phyloP scores from a whole-genome alignment of 2,113 vertebrate species.

The Nansenia antarctica region DNA sequence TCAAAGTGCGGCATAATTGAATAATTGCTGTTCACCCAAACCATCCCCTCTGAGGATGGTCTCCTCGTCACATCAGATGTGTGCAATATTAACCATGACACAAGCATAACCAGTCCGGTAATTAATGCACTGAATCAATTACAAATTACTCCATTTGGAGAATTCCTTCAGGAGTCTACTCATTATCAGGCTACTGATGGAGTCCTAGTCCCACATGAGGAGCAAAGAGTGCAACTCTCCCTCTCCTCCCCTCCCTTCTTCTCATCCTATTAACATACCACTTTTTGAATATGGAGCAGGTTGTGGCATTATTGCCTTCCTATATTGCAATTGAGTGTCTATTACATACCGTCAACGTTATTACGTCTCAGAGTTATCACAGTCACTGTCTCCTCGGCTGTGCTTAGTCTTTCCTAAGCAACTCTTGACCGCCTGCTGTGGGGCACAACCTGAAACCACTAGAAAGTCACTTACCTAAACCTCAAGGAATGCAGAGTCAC shows the following conservation, averaged over 20 bases:
- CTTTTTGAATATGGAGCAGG: too few relatives aligned
- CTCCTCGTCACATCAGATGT: conserved; percentile 67
- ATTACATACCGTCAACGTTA: too few relatives aligned
- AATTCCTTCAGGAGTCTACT: conserved; percentile 74
- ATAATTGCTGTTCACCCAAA: conserved; percentile 75
- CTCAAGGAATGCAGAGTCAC: background rate
- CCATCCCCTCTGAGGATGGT: conserved; percentile 64
- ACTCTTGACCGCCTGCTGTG: background rate
- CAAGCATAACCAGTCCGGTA: conserved; percentile 73
- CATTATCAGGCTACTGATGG: conserved; percentile 72
- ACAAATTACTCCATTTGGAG: conserved; percentile 77
- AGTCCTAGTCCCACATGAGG: conserved; percentile 61
- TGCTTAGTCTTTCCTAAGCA: conserved; percentile 18
- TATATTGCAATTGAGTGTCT: too few relatives aligned
- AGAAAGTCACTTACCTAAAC: background rate
- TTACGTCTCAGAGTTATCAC: too few relatives aligned
- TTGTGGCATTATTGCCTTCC: too few relatives aligned
- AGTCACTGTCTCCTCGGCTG: too few relatives aligned
- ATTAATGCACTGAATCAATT: conserved; percentile 83
- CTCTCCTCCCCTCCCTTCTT: background rate
- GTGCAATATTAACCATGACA: conserved; percentile 81
- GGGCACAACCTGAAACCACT: conserved; percentile 5
- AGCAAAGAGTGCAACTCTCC: conserved; percentile 51
- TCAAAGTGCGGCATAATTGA: conserved; percentile 68
- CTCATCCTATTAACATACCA: too few relatives aligned